These are phyloP conservation scores for Ceraclea dissimilis DNA, from an alignment of 2,888 invertebrate genomes.

Conservation along the genomic window DNA sequence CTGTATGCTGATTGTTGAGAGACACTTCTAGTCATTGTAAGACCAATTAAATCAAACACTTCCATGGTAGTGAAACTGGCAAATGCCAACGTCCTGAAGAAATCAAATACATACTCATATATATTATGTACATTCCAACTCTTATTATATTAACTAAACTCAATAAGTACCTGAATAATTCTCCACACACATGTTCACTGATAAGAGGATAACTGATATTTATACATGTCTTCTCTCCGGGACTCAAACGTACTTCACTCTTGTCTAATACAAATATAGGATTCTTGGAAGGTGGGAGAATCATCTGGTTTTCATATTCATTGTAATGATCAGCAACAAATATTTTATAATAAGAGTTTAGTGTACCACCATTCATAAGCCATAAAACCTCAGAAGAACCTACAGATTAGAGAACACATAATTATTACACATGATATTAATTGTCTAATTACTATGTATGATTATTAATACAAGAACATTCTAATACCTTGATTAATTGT, in stretches of 20 bases:
- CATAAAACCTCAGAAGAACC: conserved; percentile 21
- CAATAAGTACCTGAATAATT: background rate
- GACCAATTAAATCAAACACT: conserved; percentile 15
- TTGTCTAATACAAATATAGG: conserved; percentile 16
- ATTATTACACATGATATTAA: background rate
- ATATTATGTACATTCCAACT: too few relatives aligned
- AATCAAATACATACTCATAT: too few relatives aligned
- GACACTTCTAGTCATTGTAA: conserved; percentile 12
- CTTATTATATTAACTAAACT: too few relatives aligned
- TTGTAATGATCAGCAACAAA: conserved; percentile 14
- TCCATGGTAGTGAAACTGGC: conserved; percentile 17
- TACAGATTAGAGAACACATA: conserved; percentile 8
- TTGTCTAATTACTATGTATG: too few relatives aligned
- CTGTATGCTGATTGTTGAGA: conserved; percentile 24
- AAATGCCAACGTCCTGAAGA: conserved; percentile 19
- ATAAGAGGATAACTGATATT: conserved; percentile 15
- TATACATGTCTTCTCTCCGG: conserved; percentile 15
- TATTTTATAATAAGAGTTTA: conserved; percentile 18
- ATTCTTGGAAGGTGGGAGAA: conserved; percentile 16
- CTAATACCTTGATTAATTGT: conserved; percentile 17
- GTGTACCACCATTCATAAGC: conserved; percentile 20
- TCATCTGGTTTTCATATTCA: conserved; percentile 2
- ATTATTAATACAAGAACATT: too few relatives aligned
- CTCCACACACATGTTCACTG: background rate
- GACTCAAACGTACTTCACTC: conserved; percentile 7